A percentile compares a stretch with the other conserved stretches of the same genome.
Conservation (phyloP, 2,113 vertebrate genomes). For the Nesoenas mayeri region DNA sequence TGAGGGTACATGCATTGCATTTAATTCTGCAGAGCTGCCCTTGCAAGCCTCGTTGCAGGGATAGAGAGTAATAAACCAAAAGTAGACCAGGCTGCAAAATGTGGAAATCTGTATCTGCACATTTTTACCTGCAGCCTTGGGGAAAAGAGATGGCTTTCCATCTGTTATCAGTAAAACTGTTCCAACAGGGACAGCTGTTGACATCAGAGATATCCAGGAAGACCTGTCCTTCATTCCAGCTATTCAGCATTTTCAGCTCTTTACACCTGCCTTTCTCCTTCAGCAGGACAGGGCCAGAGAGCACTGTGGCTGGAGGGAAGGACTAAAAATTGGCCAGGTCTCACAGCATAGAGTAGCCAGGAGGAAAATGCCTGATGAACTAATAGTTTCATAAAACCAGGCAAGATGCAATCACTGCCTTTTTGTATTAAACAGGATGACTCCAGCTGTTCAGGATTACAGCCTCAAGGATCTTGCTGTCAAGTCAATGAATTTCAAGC, state of each 20-base stretch:
- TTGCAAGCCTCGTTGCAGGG: not conserved
- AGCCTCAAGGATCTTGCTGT: conserved; percentile 27
- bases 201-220: not conserved
- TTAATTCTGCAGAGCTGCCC: not conserved
- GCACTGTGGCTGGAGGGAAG: not conserved
- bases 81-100: not conserved
- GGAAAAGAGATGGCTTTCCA: not conserved
- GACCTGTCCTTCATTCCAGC: not conserved
- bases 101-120: not conserved
- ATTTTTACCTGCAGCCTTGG: not conserved
- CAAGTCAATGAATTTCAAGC: conserved; percentile 1
- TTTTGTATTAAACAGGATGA: not conserved
- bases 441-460: conserved; percentile 34
- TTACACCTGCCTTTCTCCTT: not conserved
- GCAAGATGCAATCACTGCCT: not conserved
- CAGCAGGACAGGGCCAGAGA: not conserved
- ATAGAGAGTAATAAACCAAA: not conserved
- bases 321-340: not conserved
- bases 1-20: not conserved
- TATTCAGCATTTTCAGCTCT: not conserved
- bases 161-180: not conserved
- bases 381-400: not conserved
- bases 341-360: not conserved
- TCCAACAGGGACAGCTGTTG: not conserved
- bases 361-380: not conserved